Base-by-base conservation (phyloP, 2,797 vertebrate genomes). In the Staurois parvus region DNA sequence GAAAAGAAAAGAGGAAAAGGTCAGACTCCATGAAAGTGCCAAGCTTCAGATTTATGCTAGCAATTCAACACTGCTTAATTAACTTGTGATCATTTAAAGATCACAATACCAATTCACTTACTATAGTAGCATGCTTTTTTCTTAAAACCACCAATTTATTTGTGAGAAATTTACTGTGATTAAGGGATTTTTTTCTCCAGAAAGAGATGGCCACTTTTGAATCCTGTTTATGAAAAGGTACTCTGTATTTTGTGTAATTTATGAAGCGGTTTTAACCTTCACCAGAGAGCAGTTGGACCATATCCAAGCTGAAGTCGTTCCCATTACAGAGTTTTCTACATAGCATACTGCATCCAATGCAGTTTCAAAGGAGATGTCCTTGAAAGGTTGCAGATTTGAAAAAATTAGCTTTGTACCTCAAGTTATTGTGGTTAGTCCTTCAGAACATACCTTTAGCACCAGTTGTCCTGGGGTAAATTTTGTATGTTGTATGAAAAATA, bases 51-150 rank as follows among this genome's bases (percentile, higher is more conserved):
- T 72, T 72, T 42, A 72, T 37, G 70, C 32, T 21, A 10, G 37
- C 66, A 68, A 68, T 68, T 30, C 15, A 68, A 68, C 66, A 68
- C 28, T 68, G 30, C 66, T 29, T 68, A 68, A 68, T 42, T 68
- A 68, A 8, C 66, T 68, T 68, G 15, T 29, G 28, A 68, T 68
- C 28, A 30, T 68, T 68, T 32, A 45, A 12, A 45, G 42, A 13
- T 45, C 42, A 45, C 42, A 45, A 45, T 45, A 15, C 42, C 11
- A 45, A 45, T 45, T 13, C 11, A 12, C 42, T 13, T 45, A 45
- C 42, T 45, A 13, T 45, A 45, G 42, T 12, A 15, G 15, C 15
- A 45, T 13, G 15, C 12, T 13, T 45, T 15, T 45, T 45, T 52
- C 17, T 1, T 52, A 52, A 17, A 52, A 52, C 15, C 48, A 52